A percentile compares a stretch with the other conserved stretches of the same genome.
Evolutionary conservation across 2,888 invertebrate genomes (phyloP).

Genomic region (Drosophila prostipennis): DNA sequence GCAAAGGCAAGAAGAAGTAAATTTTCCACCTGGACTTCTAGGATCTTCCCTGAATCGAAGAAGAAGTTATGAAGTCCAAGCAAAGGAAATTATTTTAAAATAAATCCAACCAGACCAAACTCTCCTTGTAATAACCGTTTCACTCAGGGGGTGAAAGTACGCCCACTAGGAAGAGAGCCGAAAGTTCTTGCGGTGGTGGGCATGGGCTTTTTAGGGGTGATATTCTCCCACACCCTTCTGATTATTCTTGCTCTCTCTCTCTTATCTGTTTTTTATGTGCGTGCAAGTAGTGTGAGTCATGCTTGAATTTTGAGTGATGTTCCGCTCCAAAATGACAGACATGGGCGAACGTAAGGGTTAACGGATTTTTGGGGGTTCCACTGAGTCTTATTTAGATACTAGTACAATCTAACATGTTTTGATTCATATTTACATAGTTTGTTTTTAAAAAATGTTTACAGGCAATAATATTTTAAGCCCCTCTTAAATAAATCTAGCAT

Average conservation of each 20-base stretch:
- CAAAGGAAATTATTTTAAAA: slow-evolving; percentile 1
- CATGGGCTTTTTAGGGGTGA: slow-evolving; percentile 3
- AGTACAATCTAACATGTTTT: too few relatives aligned
- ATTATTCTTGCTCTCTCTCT: not conserved
- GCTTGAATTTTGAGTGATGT: slow-evolving; percentile 5
- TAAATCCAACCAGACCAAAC: slow-evolving; percentile 7
- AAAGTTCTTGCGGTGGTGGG: slow-evolving; percentile 10
- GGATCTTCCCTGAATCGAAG: not conserved
- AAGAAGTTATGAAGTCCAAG: not conserved
- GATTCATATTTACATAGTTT: not conserved
- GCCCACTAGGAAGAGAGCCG: not conserved
- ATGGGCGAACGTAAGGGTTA: not conserved
- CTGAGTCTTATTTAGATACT: not conserved
- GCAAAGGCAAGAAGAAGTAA: slow-evolving; percentile 41
- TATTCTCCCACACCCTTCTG: not conserved
- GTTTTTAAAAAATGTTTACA: not conserved
- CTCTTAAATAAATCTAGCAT: not conserved
- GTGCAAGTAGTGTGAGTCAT: not conserved
- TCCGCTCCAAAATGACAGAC: too few relatives aligned
- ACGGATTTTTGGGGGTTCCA: not conserved
- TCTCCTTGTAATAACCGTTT: slow-evolving; percentile 22
- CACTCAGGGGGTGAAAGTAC: slow-evolving; percentile 34
- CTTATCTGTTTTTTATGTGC: not conserved
- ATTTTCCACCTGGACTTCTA: not conserved
- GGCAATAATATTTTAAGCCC: not conserved